These are phyloP conservation scores for Chirona hameri DNA, from an alignment of 2,888 invertebrate species.

Conservation along the genomic window DNA sequence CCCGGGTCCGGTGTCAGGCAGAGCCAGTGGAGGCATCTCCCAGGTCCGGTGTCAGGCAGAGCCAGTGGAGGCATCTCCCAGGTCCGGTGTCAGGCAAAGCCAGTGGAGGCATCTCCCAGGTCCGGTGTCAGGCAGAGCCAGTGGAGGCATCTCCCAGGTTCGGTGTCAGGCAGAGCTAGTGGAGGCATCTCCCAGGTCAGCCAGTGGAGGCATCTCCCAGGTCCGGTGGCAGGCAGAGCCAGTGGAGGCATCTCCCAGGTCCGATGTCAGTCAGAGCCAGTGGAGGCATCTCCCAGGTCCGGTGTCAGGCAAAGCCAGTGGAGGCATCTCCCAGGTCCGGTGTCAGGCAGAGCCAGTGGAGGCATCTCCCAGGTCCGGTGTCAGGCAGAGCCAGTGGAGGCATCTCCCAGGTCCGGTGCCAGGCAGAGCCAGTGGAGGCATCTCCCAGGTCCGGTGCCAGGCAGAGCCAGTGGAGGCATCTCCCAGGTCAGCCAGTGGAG, in stretches of 20 bases:
- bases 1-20: conserved; percentile 37
- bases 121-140: conserved; percentile 39
- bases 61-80: not conserved
- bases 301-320: conserved; percentile 39
- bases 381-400: conserved; percentile 39
- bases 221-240: conserved; percentile 40
- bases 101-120: not conserved
- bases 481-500: not conserved
- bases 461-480: conserved; percentile 39
- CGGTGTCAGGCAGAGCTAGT: conserved; percentile 39
- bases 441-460: no score
- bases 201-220: not conserved
- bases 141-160: not conserved
- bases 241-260: not conserved
- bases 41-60: conserved; percentile 38
- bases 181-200: not conserved
- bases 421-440: conserved; percentile 39
- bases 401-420: no score
- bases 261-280: conserved; percentile 34
- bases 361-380: not conserved
- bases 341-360: conserved; percentile 39
- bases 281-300: not conserved
- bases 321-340: not conserved
- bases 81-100: conserved; percentile 38
- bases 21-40: conserved; percentile 10